Evolutionary conservation across 2,797 vertebrate species (phyloP), one percentile per base, ranked within the genome.

Genomic region (Hapalemur alaotrensis): DNA sequence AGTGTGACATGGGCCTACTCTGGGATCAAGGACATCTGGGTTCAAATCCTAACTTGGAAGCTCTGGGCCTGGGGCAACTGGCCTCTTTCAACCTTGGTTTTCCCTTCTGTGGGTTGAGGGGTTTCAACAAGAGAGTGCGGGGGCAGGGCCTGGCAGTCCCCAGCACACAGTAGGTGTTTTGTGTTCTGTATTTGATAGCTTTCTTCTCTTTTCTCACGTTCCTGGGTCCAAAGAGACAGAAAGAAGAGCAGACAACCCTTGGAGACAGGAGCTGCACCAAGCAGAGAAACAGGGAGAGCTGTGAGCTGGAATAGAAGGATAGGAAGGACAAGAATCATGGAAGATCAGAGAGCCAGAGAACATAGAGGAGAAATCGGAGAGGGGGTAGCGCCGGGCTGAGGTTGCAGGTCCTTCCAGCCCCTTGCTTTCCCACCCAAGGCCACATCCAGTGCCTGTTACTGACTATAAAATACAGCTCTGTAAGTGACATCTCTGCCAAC

Each of bases 391-490:
- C 48, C 10, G 35, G 48, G 23, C 63, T 48, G 57, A 65, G 35
- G 41, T 28, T 23, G 5, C 50, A 46, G 89, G 38, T 32, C 38
- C 65, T 30, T 54, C 63, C 41, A 43, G 63, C 12, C 48, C 43
- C 54, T 6, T n/a, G 30, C n/a, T 30, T 84, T 38, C 17, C 61
- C 18, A 7, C 4, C n/a, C 1, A 38, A 50, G 79, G 22, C n/a
- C 75, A 48, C 0, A 2, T 30, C 43, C 50, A 32, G 5, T 5
- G 7, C 50, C 5, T 0, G 4, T 43, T n/a, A 48, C 35, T 43
- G 23, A 32, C 61, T 4, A 12, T 61, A 83, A 85, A 52, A 76
- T 72, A 91, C 30, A 70, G 88, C 35, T 79, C 59, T 2, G 7
- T 18, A 11, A 38, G 46, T 35, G 35, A 43, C 23, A 32, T 52